Conservation (phyloP, 2,888 invertebrate genomes). For the Ramazzottius varieornatus region DNA sequence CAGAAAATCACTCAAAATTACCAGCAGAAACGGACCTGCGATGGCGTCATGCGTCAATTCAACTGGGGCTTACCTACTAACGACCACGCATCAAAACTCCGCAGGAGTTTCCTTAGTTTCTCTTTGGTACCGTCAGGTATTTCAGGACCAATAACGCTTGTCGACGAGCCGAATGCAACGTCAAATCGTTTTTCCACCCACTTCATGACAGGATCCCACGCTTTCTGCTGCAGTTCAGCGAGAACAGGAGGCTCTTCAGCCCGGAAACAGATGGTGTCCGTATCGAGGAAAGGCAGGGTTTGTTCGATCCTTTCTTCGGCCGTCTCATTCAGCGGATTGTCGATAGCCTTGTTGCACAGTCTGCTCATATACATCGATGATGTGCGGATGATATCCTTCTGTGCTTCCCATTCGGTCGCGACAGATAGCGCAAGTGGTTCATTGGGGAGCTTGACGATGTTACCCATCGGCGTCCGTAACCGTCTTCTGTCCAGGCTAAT, state of each 20-base stretch:
- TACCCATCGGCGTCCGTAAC: conserved; percentile 64
- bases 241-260: conserved; percentile 41
- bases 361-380: conserved; percentile 59
- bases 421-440: conserved; percentile 73
- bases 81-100: conserved; percentile 52
- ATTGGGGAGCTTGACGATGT: conserved; percentile 43
- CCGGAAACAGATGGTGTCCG: conserved; percentile 40
- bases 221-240: conserved; percentile 40
- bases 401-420: conserved; percentile 76
- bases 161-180: conserved; percentile 41
- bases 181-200: conserved; percentile 60
- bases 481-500: conserved; percentile 62
- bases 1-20: too few species aligned
- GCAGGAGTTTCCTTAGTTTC: conserved; percentile 42
- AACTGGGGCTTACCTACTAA: too few species aligned
- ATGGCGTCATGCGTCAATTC: too few species aligned
- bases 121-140: conserved; percentile 39
- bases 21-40: too few species aligned
- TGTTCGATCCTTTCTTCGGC: conserved; percentile 47
- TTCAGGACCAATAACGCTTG: conserved; percentile 39
- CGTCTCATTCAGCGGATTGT: conserved; percentile 60
- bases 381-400: conserved; percentile 44
- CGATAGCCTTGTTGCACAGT: conserved; percentile 61
- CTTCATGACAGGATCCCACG: conserved; percentile 66
- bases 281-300: conserved; percentile 48